phyloP scores from a whole-genome alignment of 1,140 invertebrate genomes.

The Heliconius himera region DNA sequence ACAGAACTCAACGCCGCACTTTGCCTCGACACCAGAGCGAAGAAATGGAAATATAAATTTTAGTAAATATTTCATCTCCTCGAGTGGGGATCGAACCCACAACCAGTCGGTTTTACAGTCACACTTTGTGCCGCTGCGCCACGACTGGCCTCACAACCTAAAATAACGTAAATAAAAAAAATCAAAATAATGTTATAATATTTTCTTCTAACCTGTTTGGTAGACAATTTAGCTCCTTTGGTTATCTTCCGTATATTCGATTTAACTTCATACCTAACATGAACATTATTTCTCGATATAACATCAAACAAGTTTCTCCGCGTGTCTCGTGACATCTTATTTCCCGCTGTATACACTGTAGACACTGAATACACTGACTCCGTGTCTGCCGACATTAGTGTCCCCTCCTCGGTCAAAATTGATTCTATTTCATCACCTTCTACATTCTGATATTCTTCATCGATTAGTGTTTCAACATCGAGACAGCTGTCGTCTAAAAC shows the following conservation, averaged over 20 bases:
- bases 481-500: constrained; percentile 65
- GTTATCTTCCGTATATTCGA: constrained; percentile 76
- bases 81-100: too few species aligned
- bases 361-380: constrained; percentile 72
- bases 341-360: constrained; percentile 65
- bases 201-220: constrained; percentile 67
- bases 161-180: background rate
- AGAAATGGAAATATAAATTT: too few species aligned
- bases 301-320: constrained; percentile 76
- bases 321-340: constrained; percentile 63
- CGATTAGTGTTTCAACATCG: constrained; percentile 70
- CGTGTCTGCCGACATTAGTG: constrained; percentile 65
- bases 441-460: constrained; percentile 77
- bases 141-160: too few species aligned
- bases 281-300: constrained; percentile 70
- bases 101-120: too few species aligned
- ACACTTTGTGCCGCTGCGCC: too few species aligned
- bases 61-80: too few species aligned
- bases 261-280: constrained; percentile 75
- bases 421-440: constrained; percentile 73
- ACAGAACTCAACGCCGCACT: too few species aligned
- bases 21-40: too few species aligned
- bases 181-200: background rate
- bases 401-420: constrained; percentile 67
- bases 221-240: constrained; percentile 77